phyloP scores from a whole-genome alignment of 2,113 vertebrate species.

The Agapornis roseicollis region DNA sequence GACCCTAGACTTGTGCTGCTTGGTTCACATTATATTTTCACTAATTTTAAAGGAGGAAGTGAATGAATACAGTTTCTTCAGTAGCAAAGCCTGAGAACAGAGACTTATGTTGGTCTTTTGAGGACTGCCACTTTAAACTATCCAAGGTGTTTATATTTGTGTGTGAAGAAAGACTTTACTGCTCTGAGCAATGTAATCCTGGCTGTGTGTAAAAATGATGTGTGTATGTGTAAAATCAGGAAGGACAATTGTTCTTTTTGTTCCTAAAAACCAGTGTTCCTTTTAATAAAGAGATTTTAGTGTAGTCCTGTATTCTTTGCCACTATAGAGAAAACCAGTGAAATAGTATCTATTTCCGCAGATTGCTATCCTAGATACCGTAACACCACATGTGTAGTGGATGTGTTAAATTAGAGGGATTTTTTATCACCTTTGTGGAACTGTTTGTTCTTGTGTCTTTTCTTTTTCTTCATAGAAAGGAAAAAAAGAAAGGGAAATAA shows the following conservation, averaged over 20 bases:
- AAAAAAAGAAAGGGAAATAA: background rate
- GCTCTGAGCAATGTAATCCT: background rate
- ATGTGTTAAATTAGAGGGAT: conserved; percentile 20
- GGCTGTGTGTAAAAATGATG: background rate
- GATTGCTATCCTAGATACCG: conserved; percentile 23
- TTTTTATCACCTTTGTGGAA: conserved; percentile 56
- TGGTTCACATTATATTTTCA: background rate
- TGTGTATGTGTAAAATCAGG: background rate
- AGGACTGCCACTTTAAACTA: background rate
- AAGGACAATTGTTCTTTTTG: conserved; percentile 36
- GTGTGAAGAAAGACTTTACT: background rate
- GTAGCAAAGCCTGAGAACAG: background rate
- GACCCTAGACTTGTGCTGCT: background rate
- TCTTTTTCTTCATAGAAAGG: conserved; percentile 40
- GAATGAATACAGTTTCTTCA: background rate
- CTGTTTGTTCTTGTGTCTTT: conserved; percentile 72
- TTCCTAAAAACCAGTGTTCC: background rate
- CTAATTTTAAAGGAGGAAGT: background rate
- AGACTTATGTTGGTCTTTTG: background rate
- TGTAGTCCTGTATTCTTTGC: conserved; percentile 21
- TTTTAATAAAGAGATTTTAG: conserved; percentile 33
- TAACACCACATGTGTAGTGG: conserved; percentile 35
- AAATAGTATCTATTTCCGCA: conserved; percentile 34
- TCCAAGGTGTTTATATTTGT: conserved; percentile 2
- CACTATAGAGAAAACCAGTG: background rate